Evolutionary conservation across 37 sponge, comb jelly and placozoan species (phyloP), one percentile per base, ranked within the genome.

Genomic region (Chondrosia reniformis): DNA sequence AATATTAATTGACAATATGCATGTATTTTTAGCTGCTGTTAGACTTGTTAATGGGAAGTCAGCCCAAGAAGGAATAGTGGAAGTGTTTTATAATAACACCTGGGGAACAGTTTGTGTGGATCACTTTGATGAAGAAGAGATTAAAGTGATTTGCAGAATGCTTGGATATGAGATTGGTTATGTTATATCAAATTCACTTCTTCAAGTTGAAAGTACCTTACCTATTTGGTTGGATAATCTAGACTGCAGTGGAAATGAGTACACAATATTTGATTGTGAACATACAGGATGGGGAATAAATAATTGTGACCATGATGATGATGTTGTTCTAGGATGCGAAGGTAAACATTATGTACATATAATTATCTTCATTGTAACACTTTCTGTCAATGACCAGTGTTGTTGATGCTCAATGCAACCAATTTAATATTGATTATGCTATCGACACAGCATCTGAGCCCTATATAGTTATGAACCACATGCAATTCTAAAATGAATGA

Each of bases 191-290:
- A 21, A 3, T 33, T 54, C 27, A 2, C 2, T 9, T 24, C n/a
- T n/a, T n/a, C n/a, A n/a, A n/a, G n/a, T n/a, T n/a, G n/a, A 55
- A 0, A 57, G 77, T n/a, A 3, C 3, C 4, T 55, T 55, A 2
- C 56, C 46, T 4, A 49, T 76, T 25, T 76, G 77, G 77, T 33
- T 76, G 57, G 77, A 76, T 8, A 31, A 76, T 13, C 21, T 76
- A 21, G 22, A 2, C 2, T 76, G 77, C 46, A 5, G 13, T 76
- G 77, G 77, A 36, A 40, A 76, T 46, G 77, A 76, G 39, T n/a
- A 22, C 24, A 45, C 56, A 15, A 4, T 76, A 21, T 55, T 34
- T 4, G 39, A 76, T 49, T 76, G 77, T 33, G 2, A 1, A 8
- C 31, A 76, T 24, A 55, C 13, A 25, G 77, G 55, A 3, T 76